phyloP scores from a whole-genome alignment of 2,888 invertebrate species.

The Acholoe squamosa region DNA sequence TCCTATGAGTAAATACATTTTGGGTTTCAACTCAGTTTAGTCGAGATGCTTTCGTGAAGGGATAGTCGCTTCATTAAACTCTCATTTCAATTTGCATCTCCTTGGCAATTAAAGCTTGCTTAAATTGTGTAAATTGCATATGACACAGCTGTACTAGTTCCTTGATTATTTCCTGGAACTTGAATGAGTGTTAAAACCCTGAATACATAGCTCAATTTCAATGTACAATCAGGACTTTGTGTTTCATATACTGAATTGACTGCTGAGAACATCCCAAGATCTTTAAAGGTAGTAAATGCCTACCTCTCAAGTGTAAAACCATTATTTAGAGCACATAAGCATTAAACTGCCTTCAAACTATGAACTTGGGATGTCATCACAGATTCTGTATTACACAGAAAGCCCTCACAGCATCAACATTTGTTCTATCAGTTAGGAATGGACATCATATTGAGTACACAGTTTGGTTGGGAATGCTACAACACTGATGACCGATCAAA shows the following conservation, averaged over 20 bases:
- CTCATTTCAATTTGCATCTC: constrained; percentile 8
- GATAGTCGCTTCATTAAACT: background rate
- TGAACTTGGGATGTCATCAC: background rate
- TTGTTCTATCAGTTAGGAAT: background rate
- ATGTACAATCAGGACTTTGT: background rate
- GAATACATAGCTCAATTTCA: background rate
- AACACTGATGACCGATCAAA: background rate
- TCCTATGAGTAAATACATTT: background rate
- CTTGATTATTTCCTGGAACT: too few species aligned
- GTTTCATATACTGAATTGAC: background rate
- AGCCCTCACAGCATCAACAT: background rate
- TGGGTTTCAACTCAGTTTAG: constrained; percentile 34
- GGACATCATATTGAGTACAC: background rate
- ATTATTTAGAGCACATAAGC: too few species aligned
- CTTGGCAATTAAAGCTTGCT: constrained; percentile 10
- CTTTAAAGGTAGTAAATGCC: too few species aligned
- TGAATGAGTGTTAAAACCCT: too few species aligned
- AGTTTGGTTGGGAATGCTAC: background rate
- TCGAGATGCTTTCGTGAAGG: constrained; percentile 3
- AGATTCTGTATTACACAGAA: background rate
- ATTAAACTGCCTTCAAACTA: background rate
- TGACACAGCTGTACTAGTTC: background rate
- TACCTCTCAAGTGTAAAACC: too few species aligned
- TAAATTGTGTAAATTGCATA: background rate
- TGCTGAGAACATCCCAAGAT: too few species aligned